A percentile compares a stretch with the other conserved stretches of the same genome.
phyloP scores from a whole-genome alignment of 2,113 vertebrate genomes.

The Halcyon senegalensis region DNA sequence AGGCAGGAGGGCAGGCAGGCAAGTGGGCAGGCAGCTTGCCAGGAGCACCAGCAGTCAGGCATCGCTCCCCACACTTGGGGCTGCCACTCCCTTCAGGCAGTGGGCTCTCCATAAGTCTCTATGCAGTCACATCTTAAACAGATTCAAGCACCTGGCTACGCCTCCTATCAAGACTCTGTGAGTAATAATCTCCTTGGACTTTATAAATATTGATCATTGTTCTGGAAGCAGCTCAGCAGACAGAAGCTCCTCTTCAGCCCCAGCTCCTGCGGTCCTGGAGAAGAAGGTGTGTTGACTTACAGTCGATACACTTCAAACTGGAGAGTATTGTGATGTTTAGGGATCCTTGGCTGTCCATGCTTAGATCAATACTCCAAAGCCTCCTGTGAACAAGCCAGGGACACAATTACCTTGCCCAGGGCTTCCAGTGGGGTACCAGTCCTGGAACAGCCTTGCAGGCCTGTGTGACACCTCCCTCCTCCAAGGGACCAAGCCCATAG shows the following conservation, averaged over 20 bases:
- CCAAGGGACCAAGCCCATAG: neutral
- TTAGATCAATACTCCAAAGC: neutral
- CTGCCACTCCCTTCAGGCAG: neutral
- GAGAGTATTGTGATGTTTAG: neutral
- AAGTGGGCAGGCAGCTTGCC: neutral
- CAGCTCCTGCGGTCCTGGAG: neutral
- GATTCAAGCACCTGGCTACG: neutral
- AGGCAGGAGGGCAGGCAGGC: neutral
- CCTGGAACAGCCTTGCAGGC: neutral
- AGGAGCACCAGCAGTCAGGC: neutral
- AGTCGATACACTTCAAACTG: neutral
- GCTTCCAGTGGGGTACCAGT: neutral
- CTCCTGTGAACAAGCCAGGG: neutral
- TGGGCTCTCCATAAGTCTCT: neutral
- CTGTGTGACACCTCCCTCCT: neutral
- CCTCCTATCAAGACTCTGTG: neutral
- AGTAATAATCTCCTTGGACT: neutral
- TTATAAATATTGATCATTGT: neutral
- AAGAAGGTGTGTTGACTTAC: neutral
- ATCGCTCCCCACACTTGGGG: rapidly evolving
- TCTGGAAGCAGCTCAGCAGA: slow-evolving; percentile 16
- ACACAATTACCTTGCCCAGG: neutral
- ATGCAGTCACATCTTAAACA: neutral
- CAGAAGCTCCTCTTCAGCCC: neutral
- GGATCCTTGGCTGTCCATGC: neutral